Evolutionary conservation across 1,140 invertebrate species (phyloP), one percentile per base, ranked within the genome.

Genomic region (Caenorhabditis brenneri): DNA sequence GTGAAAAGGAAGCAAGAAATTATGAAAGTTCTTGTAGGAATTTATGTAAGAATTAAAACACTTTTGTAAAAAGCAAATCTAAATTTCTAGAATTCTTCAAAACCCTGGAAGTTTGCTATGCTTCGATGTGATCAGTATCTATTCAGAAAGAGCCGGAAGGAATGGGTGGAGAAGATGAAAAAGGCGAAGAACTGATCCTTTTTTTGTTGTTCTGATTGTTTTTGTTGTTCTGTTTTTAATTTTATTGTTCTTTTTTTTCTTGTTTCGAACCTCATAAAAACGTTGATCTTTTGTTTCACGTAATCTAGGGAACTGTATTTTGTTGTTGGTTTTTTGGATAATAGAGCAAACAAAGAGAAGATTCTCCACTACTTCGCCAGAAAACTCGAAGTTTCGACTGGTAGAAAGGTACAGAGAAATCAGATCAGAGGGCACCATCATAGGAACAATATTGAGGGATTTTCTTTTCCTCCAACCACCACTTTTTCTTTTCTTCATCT

Each of bases 41-140:
- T 85, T 42, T 39, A 51, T 49, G 84, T 85, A 51, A 33, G 48
- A 15, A 31, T 15, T n/a, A n/a, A n/a, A 16, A 22, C 12, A 1
- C 31, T 27, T 22, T 1, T 19, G 0, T 24, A 9, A 36, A 36
- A 33, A 36, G 36, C 6, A 36, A 2, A 46, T 29, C 51, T 2
- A 24, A 1, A 24, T 65, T 19, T 22, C 5, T n/a, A 85, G 84
- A 85, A 78, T 29, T 49, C 79, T 2, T 82, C 79, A 10, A 85
- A 79, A 48, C 51, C 39, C 33, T 85, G 79, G 79, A 85, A 85
- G 27, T 85, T 80, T 51, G 80, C 84, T 1, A 81, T 85, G 79
- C 80, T 81, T 4, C 55, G 69, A 10, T 81, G 79, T 39, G 84
- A 85, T 53, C 31, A 49, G 2, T 39, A 39, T 15, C 19, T 85